phyloP scores from a whole-genome alignment of 2,888 invertebrate species.

The Lypha dubia region DNA sequence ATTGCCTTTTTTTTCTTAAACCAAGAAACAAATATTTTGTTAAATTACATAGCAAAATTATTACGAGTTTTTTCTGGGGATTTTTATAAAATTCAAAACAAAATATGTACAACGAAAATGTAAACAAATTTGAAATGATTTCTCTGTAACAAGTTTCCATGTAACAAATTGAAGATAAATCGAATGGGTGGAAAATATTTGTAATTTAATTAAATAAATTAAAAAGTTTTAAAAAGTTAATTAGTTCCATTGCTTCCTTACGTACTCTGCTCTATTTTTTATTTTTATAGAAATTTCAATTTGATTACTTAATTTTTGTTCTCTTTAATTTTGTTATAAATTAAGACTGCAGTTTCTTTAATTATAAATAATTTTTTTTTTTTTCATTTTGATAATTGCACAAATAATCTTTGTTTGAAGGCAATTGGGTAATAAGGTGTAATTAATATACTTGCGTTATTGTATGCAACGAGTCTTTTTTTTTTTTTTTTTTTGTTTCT shows the following conservation, averaged over 20 bases:
- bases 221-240: slow-evolving; percentile 45
- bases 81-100: neutral
- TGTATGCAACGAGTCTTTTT: neutral
- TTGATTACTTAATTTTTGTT: slow-evolving; percentile 25
- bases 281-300: neutral
- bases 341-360: slow-evolving; percentile 30
- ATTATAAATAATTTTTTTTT: no score
- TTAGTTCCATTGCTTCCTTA: slow-evolving; percentile 36
- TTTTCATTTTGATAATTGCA: slow-evolving; percentile 12
- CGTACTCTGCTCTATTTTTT: neutral
- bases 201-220: slow-evolving; percentile 58
- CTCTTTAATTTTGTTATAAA: slow-evolving; percentile 1
- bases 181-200: slow-evolving; percentile 39
- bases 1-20: slow-evolving; percentile 6
- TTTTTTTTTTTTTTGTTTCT: no score
- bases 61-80: slow-evolving; percentile 13
- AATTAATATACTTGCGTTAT: slow-evolving; percentile 59
- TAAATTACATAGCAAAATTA: slow-evolving; percentile 31
- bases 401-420: slow-evolving; percentile 36
- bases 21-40: slow-evolving; percentile 5
- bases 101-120: neutral
- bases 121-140: slow-evolving; percentile 32
- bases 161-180: neutral
- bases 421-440: slow-evolving; percentile 62
- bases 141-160: slow-evolving; percentile 33